These are phyloP conservation scores for Drosophila bifasciata DNA, from an alignment of 1,140 invertebrate species.

Conservation along the genomic window DNA sequence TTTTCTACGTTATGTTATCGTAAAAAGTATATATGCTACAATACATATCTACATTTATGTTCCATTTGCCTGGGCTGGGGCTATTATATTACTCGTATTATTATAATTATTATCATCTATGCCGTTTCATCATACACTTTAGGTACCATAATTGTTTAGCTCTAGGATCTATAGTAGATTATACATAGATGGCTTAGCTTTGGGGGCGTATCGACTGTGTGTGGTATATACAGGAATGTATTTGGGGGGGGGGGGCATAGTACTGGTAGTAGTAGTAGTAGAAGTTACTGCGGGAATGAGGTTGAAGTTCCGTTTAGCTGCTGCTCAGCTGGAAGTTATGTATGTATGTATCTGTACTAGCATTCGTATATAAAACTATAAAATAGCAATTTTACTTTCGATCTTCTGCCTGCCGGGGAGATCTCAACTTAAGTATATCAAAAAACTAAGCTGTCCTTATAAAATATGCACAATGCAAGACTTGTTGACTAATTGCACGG, in stretches of 20 bases:
- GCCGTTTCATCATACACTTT: slow-evolving; percentile 50
- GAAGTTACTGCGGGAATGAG: slow-evolving; percentile 34
- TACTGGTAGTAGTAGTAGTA: slow-evolving; percentile 22
- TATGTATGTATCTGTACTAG: slow-evolving; percentile 2
- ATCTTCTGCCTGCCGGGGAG: background rate
- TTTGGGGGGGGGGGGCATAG: background rate
- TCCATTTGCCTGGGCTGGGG: slow-evolving; percentile 35
- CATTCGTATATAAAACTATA: slow-evolving; percentile 1
- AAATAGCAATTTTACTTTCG: background rate
- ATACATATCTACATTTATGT: slow-evolving; percentile 77
- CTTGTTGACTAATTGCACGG: slow-evolving; percentile 79
- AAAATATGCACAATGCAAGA: slow-evolving; percentile 68
- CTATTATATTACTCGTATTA: background rate
- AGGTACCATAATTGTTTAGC: slow-evolving; percentile 74
- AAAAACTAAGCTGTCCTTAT: slow-evolving; percentile 57
- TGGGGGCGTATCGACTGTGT: slow-evolving; percentile 17
- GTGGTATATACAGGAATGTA: slow-evolving; percentile 73
- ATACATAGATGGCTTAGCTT: slow-evolving; percentile 45
- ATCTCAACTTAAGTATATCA: slow-evolving; percentile 34
- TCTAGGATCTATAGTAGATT: slow-evolving; percentile 60
- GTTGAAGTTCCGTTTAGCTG: slow-evolving; percentile 39
- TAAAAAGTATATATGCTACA: slow-evolving; percentile 73
- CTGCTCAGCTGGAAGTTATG: slow-evolving; percentile 33
- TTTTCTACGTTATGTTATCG: slow-evolving; percentile 20
- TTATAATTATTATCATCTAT: slow-evolving; percentile 46